Evolutionary conservation across 2,797 vertebrate genomes (phyloP).

Genomic region (Borostomias antarcticus): DNA sequence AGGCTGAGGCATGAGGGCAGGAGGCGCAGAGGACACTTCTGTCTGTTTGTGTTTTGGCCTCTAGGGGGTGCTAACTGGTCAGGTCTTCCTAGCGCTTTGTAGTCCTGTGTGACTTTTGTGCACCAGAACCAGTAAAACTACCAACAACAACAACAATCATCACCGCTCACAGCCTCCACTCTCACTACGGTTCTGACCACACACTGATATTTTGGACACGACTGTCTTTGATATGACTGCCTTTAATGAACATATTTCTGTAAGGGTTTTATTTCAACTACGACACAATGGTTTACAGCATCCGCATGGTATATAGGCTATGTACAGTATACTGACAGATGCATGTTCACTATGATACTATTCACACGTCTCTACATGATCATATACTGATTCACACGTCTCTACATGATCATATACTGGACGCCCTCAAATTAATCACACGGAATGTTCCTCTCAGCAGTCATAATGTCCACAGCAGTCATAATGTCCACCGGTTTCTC

Average conservation of each 20-base stretch:
- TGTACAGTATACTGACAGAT: conserved; percentile 55
- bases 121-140: too few species aligned
- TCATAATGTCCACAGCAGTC: conserved; percentile 48
- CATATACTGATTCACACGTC: conserved; percentile 56
- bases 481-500: conserved; percentile 44
- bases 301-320: conserved; percentile 62
- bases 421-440: conserved; percentile 68
- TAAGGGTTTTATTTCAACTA: conserved; percentile 73
- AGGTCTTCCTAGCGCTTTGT: too few species aligned
- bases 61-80: too few species aligned
- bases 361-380: conserved; percentile 60
- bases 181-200: conserved; percentile 7
- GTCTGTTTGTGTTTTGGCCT: too few species aligned
- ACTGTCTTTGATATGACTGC: conserved; percentile 21
- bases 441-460: conserved; percentile 53
- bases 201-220: not conserved
- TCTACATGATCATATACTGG: conserved; percentile 60
- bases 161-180: too few species aligned
- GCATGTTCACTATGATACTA: conserved; percentile 53
- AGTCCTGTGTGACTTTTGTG: too few species aligned
- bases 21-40: too few species aligned
- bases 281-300: conserved; percentile 71
- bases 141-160: too few species aligned
- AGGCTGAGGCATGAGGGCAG: too few species aligned
- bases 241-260: conserved; percentile 52